Evolutionary conservation across 2,888 invertebrate species (phyloP).

Genomic region (Scaptomyza cyrtandrae): DNA sequence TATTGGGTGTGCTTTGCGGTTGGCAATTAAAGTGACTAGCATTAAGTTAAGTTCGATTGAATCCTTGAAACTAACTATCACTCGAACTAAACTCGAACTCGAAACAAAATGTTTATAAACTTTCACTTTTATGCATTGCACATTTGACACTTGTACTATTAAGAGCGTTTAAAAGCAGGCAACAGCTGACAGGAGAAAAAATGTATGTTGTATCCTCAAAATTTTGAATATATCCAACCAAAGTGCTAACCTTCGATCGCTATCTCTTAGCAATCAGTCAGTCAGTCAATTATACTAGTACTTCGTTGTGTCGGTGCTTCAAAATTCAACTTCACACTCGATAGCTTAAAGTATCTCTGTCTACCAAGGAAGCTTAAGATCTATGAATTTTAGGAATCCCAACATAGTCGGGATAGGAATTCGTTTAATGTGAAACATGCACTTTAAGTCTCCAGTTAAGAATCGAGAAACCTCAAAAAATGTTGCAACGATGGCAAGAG

Average conservation of each 20-base stretch:
- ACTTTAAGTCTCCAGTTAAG: neutral
- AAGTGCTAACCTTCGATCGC: no score
- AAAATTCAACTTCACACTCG: neutral
- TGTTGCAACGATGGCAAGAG: neutral
- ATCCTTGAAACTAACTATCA: neutral
- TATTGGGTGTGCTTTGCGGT: slow-evolving; percentile 7
- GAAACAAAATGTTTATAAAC: neutral
- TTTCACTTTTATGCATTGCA: no score
- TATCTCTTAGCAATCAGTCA: neutral
- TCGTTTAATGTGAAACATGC: neutral
- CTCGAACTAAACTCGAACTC: neutral
- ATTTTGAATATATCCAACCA: no score
- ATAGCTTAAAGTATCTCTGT: neutral
- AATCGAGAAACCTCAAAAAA: neutral
- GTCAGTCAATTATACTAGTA: neutral
- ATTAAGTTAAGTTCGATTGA: neutral
- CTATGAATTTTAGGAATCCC: neutral
- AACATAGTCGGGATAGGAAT: neutral
- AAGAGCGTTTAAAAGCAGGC: no score
- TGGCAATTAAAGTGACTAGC: slow-evolving; percentile 29
- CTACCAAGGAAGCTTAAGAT: neutral
- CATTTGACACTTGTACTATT: no score
- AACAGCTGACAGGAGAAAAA: no score
- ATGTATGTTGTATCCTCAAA: no score
- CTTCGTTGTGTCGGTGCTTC: no score